phyloP scores from a whole-genome alignment of 2,113 vertebrate species.

The Macrotus californicus region DNA sequence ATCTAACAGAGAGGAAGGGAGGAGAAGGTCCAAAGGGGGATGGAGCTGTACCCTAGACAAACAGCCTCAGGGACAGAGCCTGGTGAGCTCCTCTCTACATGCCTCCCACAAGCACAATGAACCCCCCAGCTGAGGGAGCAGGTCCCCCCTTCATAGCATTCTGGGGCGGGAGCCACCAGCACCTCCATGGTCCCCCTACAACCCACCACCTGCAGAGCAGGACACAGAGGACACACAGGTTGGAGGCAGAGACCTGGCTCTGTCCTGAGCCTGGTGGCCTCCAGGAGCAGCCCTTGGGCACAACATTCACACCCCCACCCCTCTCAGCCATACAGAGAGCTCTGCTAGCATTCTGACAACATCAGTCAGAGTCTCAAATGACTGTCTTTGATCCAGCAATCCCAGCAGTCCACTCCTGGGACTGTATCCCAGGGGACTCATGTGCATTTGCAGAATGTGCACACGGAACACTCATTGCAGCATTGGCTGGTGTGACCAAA shows the following conservation, averaged over 20 bases:
- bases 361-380: too few species aligned
- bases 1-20: slow-evolving; percentile 12
- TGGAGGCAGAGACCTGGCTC: not conserved
- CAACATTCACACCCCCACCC: not conserved
- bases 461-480: not conserved
- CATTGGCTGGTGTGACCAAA: not conserved
- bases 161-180: not conserved
- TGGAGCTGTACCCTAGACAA: not conserved
- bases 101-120: not conserved
- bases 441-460: not conserved
- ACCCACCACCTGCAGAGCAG: not conserved
- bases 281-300: not conserved
- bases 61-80: not conserved
- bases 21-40: not conserved
- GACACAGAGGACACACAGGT: not conserved
- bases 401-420: not conserved
- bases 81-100: accelerated
- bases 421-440: not conserved
- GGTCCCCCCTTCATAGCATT: accelerated
- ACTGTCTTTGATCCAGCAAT: not conserved
- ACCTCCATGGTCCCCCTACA: accelerated
- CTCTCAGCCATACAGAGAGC: not conserved
- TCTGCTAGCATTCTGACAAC: not conserved
- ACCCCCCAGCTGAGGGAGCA: accelerated
- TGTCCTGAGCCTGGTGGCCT: not conserved